A percentile compares a stretch with the other conserved stretches of the same genome.
Evolutionary conservation across 2,888 invertebrate genomes (phyloP).

Genomic region (Diplolepis rosae): DNA sequence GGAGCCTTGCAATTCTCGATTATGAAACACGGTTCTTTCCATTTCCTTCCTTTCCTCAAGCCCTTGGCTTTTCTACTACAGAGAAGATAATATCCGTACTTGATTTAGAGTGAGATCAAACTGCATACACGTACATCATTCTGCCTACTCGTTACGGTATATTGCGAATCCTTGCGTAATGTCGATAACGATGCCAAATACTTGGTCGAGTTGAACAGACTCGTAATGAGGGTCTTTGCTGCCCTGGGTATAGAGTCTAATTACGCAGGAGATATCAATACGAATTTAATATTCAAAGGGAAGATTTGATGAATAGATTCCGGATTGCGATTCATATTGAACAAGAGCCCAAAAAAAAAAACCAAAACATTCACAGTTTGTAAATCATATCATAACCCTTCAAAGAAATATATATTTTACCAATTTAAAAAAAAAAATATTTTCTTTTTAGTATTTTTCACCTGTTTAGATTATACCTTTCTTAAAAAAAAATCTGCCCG

Average conservation of each 20-base stretch:
- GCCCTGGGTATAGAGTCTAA: conserved; percentile 16
- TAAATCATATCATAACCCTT: too few relatives aligned
- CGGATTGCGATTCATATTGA: not conserved
- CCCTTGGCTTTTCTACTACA: conserved; percentile 28
- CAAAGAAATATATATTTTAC: too few relatives aligned
- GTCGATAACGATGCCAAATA: conserved; percentile 49
- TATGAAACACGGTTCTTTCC: conserved; percentile 29
- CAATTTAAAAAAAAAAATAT: too few relatives aligned
- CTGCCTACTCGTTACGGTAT: conserved; percentile 41
- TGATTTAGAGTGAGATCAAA: conserved; percentile 39
- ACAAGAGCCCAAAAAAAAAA: not conserved
- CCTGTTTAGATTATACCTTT: too few relatives aligned
- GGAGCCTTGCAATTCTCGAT: too few relatives aligned
- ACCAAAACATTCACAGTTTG: not conserved
- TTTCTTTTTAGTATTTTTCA: too few relatives aligned
- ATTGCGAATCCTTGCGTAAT: conserved; percentile 50
- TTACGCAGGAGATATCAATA: conserved; percentile 3
- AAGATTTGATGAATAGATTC: conserved; percentile 24
- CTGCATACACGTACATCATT: conserved; percentile 31
- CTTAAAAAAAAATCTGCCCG: too few relatives aligned
- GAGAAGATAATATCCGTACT: conserved; percentile 37
- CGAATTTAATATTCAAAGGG: conserved; percentile 13
- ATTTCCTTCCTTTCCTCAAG: not conserved
- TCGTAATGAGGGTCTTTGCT: conserved; percentile 31
- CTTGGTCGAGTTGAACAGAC: conserved; percentile 42